phyloP scores from a whole-genome alignment of 2,797 vertebrate species.

The Dicrostonyx torquatus region DNA sequence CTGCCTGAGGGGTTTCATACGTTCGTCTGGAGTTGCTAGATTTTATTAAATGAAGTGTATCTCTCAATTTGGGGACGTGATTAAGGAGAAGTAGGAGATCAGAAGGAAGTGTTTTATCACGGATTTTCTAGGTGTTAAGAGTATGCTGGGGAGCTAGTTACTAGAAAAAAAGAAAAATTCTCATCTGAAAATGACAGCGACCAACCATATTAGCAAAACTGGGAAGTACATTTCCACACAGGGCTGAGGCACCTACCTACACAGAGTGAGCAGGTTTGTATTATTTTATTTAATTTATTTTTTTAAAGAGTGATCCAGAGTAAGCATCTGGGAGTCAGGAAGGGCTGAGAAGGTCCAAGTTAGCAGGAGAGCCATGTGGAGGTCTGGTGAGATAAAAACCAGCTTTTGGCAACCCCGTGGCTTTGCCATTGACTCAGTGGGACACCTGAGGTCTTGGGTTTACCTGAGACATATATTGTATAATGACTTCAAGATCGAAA shows the following conservation, averaged over 20 bases:
- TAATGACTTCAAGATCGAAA: not conserved
- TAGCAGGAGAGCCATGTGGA: not conserved
- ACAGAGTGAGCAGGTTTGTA: too few species aligned
- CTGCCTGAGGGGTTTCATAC: slow-evolving; percentile 43
- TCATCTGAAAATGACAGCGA: not conserved
- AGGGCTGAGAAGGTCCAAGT: not conserved
- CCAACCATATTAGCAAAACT: not conserved
- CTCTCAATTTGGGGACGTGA: not conserved
- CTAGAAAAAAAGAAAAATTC: slow-evolving; percentile 10
- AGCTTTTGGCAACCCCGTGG: not conserved
- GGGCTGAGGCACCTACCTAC: not conserved
- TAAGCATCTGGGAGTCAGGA: not conserved
- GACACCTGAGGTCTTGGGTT: not conserved
- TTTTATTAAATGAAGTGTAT: slow-evolving; percentile 41
- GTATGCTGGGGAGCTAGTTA: slow-evolving; percentile 32
- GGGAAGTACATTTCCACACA: not conserved
- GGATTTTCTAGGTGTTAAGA: slow-evolving; percentile 51
- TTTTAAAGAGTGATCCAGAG: not conserved
- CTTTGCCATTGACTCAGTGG: not conserved
- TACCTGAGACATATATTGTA: not conserved
- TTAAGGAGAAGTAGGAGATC: not conserved
- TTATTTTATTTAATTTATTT: not conserved
- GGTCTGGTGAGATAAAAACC: not conserved
- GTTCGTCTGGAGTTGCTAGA: slow-evolving; percentile 55
- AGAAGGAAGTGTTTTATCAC: not conserved